Percentiles rank a stretch among this genome's conserved stretches.
Evolutionary conservation across 2,113 vertebrate genomes (phyloP).

Genomic region (Scomber japonicus): DNA sequence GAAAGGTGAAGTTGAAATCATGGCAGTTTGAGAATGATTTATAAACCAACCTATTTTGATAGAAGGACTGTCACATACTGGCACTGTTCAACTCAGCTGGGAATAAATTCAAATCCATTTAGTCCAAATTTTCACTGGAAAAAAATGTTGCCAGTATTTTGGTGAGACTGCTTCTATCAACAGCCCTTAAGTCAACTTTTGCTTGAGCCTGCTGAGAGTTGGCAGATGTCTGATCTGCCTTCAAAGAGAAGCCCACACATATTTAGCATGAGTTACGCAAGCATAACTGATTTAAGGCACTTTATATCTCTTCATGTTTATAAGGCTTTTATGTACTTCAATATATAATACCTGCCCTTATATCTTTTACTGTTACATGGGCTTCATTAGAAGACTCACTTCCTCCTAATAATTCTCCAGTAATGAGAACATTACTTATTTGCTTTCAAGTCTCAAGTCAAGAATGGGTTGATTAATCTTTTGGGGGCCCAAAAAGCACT

Average conservation of each 20-base stretch:
- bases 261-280: background rate
- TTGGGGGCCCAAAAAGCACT: background rate
- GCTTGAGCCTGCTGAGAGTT: background rate
- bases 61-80: background rate
- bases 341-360: background rate
- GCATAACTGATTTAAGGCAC: background rate
- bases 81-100: background rate
- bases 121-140: slow-evolving; percentile 10
- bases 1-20: slow-evolving; percentile 19
- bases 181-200: slow-evolving; percentile 1
- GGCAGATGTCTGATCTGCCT: background rate
- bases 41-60: background rate
- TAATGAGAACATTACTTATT: background rate
- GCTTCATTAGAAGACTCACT: no score
- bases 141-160: background rate
- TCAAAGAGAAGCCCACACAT: background rate
- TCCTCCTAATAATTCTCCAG: background rate
- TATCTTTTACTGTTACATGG: no score
- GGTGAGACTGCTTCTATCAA: background rate
- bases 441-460: slow-evolving; percentile 12
- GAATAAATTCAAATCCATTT: slow-evolving; percentile 18
- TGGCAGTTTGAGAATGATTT: background rate
- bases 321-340: background rate
- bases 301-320: background rate
- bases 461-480: background rate